Conservation (phyloP, 30 jellyfish, hydroid and myxozoan genomes). For the Turritopsis dohrnii region DNA sequence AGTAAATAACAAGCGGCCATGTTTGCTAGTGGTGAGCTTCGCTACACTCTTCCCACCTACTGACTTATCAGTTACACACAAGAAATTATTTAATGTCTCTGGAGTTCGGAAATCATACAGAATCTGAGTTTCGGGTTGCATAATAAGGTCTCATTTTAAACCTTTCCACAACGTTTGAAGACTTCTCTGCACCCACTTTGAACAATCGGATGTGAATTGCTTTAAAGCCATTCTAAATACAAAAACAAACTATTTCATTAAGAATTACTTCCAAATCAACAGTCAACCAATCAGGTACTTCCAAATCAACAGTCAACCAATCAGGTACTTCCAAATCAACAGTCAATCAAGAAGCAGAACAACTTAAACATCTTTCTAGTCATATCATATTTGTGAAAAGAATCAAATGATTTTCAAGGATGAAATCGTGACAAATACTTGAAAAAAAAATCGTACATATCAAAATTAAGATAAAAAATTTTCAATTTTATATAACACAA, state of each 20-base stretch:
- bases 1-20: slow-evolving; percentile 65
- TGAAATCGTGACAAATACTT: neutral
- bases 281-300: too few relatives aligned
- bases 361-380: too few relatives aligned
- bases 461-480: neutral
- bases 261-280: too few relatives aligned
- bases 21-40: slow-evolving; percentile 43
- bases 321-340: too few relatives aligned
- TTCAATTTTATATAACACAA: neutral
- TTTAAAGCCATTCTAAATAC: neutral
- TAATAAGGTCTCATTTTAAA: slow-evolving; percentile 57
- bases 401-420: neutral
- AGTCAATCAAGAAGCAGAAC: too few relatives aligned
- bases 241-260: neutral
- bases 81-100: slow-evolving; percentile 56
- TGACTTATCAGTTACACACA: slow-evolving; percentile 54
- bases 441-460: neutral
- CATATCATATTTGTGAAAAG: too few relatives aligned
- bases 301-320: too few relatives aligned
- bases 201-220: slow-evolving; percentile 10
- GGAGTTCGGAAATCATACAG: slow-evolving; percentile 52
- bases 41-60: slow-evolving; percentile 81
- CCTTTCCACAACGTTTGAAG: slow-evolving; percentile 34
- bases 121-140: slow-evolving; percentile 17
- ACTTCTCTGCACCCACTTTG: neutral